Evolutionary conservation across 2,888 invertebrate genomes (phyloP).

Genomic region (Dryococelus australis): DNA sequence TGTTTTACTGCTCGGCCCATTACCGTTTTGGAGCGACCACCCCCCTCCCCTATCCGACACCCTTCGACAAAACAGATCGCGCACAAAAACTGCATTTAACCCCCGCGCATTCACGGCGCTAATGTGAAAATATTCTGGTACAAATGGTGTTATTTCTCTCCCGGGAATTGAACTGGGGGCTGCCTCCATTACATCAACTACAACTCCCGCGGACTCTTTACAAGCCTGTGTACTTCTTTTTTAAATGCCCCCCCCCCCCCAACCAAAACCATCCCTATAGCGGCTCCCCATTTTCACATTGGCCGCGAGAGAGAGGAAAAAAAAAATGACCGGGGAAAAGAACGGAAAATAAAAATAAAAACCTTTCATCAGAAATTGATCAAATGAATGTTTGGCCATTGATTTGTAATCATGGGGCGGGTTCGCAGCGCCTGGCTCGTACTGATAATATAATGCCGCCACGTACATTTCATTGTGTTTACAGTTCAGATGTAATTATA

Average conservation of each 20-base stretch:
- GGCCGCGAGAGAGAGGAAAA: background rate
- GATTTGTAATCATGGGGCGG: constrained; percentile 27
- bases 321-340: background rate
- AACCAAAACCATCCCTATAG: constrained; percentile 9
- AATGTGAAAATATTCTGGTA: constrained; percentile 23
- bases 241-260: background rate
- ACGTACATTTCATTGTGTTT: constrained; percentile 28
- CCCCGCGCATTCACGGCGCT: constrained; percentile 5
- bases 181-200: background rate
- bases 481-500: constrained; percentile 37
- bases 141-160: constrained; percentile 12
- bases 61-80: background rate
- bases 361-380: constrained; percentile 23
- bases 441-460: constrained; percentile 27
- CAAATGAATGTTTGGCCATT: constrained; percentile 25
- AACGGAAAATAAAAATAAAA: constrained; percentile 4
- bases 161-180: background rate
- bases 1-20: background rate
- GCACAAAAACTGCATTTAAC: background rate
- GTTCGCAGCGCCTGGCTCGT: background rate
- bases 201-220: background rate
- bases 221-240: background rate
- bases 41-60: background rate
- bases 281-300: background rate
- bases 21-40: background rate